Conservation (phyloP, 2,888 invertebrate species). For the Opisthograptis luteolata region DNA sequence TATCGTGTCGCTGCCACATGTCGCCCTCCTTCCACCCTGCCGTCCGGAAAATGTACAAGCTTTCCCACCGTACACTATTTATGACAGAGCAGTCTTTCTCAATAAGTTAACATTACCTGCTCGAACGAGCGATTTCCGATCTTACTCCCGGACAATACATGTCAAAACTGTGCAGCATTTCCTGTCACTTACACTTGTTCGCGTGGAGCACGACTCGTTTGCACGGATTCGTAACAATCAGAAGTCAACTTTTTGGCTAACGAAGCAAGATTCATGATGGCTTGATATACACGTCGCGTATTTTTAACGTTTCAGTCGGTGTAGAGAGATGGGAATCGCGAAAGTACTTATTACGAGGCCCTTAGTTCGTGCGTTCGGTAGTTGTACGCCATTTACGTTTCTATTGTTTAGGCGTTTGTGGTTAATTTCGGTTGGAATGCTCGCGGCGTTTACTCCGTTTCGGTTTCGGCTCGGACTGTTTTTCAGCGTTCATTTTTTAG, state of each 20-base stretch:
- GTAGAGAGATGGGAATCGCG: constrained; percentile 47
- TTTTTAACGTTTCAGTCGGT: constrained; percentile 51
- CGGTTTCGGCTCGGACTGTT: constrained; percentile 21
- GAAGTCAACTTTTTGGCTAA: constrained; percentile 49
- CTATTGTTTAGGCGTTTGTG: constrained; percentile 43
- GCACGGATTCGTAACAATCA: constrained; percentile 41
- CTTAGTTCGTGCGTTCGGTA: constrained; percentile 40
- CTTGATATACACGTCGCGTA: constrained; percentile 39
- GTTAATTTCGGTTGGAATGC: constrained; percentile 43
- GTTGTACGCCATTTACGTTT: constrained; percentile 46
- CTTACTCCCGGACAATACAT: constrained; percentile 42
- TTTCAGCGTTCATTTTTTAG: constrained; percentile 56
- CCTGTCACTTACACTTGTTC: constrained; percentile 41
- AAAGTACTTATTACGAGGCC: constrained; percentile 52
- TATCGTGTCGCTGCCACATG: constrained; percentile 47
- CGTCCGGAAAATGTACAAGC: constrained; percentile 55
- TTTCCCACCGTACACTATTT: constrained; percentile 50
- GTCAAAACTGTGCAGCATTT: constrained; percentile 38
- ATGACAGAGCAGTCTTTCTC: constrained; percentile 49
- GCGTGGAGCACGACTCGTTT: constrained; percentile 23
- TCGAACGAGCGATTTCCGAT: constrained; percentile 40
- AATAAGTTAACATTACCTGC: constrained; percentile 53
- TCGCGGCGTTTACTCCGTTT: constrained; percentile 38
- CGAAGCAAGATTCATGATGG: constrained; percentile 55
- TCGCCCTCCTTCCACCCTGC: constrained; percentile 34